Conservation (phyloP, 2,113 vertebrate genomes). For the Parotia lawesii region DNA sequence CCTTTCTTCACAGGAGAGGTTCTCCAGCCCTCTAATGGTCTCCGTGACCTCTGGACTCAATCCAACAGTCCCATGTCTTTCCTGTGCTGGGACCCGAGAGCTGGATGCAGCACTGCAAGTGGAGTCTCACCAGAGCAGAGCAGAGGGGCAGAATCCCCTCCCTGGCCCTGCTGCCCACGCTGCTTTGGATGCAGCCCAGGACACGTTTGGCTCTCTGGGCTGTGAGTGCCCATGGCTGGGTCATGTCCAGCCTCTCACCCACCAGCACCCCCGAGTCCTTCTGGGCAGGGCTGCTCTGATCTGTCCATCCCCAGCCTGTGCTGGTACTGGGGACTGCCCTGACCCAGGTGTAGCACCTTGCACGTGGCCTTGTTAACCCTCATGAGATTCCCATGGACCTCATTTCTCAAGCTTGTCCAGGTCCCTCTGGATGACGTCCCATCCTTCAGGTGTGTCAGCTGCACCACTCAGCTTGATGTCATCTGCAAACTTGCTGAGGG, state of each 20-base stretch:
- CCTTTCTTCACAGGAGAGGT: not conserved
- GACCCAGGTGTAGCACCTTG: not conserved
- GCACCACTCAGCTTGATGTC: not conserved
- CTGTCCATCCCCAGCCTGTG: too few species aligned
- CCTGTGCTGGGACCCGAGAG: too few species aligned
- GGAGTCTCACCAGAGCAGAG: not conserved
- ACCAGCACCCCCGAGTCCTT: not conserved
- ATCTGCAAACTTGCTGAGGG: not conserved
- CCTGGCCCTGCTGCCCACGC: not conserved
- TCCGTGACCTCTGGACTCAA: rapidly evolving
- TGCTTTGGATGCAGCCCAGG: not conserved
- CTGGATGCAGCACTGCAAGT: not conserved
- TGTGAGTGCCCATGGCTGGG: not conserved
- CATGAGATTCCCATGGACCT: not conserved
- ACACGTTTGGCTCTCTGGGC: not conserved
- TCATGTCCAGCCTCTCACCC: not conserved
- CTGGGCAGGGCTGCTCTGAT: not conserved
- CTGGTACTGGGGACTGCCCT: rapidly evolving
- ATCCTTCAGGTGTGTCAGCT: not conserved
- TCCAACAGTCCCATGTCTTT: not conserved
- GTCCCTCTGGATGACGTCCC: not conserved
- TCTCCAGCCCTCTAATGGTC: not conserved
- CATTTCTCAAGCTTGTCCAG: not conserved
- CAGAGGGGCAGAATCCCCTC: not conserved
- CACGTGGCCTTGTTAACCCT: not conserved